phyloP scores from a whole-genome alignment of 2,888 invertebrate genomes.

The Diplazon laetatorius region DNA sequence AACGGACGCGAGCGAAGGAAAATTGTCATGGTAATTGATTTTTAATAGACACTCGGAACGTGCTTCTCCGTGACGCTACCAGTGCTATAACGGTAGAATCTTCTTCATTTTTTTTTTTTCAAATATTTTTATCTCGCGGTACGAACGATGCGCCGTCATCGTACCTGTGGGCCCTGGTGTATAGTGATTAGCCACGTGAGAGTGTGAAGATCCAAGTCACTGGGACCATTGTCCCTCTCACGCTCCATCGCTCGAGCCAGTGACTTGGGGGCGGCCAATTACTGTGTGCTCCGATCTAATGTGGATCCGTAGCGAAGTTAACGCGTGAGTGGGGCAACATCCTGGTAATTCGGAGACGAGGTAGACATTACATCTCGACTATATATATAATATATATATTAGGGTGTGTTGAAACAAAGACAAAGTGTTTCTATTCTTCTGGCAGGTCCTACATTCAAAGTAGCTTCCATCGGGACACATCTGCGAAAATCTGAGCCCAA shows the following conservation, averaged over 20 bases:
- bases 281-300: not conserved
- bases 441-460: too few species aligned
- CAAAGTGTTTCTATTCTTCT: too few species aligned
- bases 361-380: slow-evolving; percentile 25
- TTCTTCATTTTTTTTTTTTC: slow-evolving; percentile 2
- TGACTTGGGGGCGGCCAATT: not conserved
- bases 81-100: slow-evolving; percentile 39
- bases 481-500: too few species aligned
- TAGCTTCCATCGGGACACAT: too few species aligned
- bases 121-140: not conserved
- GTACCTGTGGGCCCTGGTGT: not conserved
- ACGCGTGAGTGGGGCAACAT: slow-evolving; percentile 40
- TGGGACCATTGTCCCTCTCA: not conserved
- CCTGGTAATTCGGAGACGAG: slow-evolving; percentile 42
- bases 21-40: slow-evolving; percentile 57
- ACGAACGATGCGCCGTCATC: not conserved
- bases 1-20: slow-evolving; percentile 43
- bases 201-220: not conserved
- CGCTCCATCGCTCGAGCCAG: not conserved
- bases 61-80: slow-evolving; percentile 2
- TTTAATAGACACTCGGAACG: slow-evolving; percentile 45
- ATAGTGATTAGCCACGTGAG: not conserved
- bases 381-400: slow-evolving; percentile 18
- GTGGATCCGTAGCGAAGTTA: slow-evolving; percentile 12
- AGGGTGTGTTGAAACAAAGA: too few species aligned